These are phyloP conservation scores for Strix occidentalis DNA, from an alignment of 2,797 vertebrate genomes.

Conservation along the genomic window DNA sequence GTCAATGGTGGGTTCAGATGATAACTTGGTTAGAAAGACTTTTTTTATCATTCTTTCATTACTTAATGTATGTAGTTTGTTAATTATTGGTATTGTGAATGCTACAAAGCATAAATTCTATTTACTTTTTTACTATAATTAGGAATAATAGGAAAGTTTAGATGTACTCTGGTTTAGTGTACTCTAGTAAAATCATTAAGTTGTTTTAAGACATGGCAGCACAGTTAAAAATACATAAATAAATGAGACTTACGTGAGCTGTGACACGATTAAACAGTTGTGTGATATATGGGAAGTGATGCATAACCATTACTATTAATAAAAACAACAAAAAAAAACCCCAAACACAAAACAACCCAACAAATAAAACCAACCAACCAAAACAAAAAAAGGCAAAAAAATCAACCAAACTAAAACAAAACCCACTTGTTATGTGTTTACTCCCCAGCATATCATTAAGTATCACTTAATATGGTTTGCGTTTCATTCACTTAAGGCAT, in stretches of 20 bases:
- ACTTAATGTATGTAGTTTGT: neutral
- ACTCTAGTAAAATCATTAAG: neutral
- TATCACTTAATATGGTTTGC: neutral
- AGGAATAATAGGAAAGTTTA: neutral
- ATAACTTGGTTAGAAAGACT: neutral
- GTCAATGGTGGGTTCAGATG: neutral
- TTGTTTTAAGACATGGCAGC: neutral
- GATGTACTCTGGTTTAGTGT: neutral
- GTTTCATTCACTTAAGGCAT: neutral
- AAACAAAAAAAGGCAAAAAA: neutral
- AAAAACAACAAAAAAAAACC: neutral
- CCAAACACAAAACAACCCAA: too few species aligned
- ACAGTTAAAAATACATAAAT: neutral
- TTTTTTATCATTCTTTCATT: neutral
- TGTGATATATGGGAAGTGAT: neutral
- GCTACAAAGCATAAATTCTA: neutral
- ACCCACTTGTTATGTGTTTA: neutral
- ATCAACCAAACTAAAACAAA: neutral
- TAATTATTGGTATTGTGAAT: neutral
- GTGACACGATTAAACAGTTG: neutral
- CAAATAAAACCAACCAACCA: neutral
- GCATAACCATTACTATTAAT: neutral
- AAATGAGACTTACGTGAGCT: neutral
- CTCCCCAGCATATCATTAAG: neutral
- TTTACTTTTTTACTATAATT: neutral